Conservation (phyloP, 2,113 vertebrate genomes). For the Mola mola region DNA sequence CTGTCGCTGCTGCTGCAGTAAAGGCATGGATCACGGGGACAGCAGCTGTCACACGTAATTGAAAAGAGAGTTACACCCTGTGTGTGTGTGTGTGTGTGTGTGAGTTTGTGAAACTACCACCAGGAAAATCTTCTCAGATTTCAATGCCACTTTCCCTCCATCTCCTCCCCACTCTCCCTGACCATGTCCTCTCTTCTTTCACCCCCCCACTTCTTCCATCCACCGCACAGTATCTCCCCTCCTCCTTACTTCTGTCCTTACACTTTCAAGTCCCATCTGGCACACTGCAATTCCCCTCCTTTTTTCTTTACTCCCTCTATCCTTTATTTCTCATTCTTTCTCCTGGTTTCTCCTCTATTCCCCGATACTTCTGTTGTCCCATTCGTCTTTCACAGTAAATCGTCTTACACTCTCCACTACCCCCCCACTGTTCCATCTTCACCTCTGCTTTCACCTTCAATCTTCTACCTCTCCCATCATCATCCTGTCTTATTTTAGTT, state of each 20-base stretch:
- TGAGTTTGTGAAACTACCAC: conserved; percentile 41
- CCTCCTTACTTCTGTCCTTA: background rate
- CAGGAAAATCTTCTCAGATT: conserved; percentile 73
- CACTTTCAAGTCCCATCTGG: conserved; percentile 13
- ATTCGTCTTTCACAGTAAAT: too few species aligned
- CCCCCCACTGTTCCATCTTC: too few species aligned
- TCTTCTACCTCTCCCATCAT: conserved; percentile 5
- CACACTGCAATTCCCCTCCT: too few species aligned
- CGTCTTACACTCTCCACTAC: too few species aligned
- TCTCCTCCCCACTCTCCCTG: conserved; percentile 28
- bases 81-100: conserved; percentile 34
- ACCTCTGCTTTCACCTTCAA: conserved; percentile 8
- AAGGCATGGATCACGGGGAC: conserved; percentile 76
- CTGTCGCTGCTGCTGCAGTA: conserved; percentile 66
- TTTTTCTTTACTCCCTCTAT: too few species aligned
- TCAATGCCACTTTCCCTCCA: conserved; percentile 53
- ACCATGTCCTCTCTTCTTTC: conserved; percentile 17
- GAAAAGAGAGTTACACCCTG: conserved; percentile 78
- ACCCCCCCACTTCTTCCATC: conserved; percentile 2
- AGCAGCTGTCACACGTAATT: conserved; percentile 80
- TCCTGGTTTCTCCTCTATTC: too few species aligned
- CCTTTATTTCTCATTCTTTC: conserved; percentile 16
- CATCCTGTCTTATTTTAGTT: conserved; percentile 27
- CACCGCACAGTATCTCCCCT: background rate
- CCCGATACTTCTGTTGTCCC: too few species aligned